Conservation (phyloP, 2,888 invertebrate genomes). For the Acrobasis consociella region DNA sequence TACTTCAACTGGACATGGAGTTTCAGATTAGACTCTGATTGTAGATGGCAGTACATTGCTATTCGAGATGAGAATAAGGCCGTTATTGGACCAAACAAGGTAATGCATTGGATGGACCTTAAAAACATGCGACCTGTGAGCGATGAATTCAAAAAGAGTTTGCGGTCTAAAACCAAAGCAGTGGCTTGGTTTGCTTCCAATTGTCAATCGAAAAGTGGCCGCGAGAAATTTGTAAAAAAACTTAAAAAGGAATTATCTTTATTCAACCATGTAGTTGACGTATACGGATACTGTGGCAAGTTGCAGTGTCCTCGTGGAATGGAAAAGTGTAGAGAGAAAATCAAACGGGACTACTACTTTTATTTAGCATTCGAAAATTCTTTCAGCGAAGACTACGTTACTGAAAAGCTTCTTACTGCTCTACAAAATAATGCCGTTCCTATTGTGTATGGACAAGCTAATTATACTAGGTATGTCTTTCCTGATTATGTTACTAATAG, state of each 20-base stretch:
- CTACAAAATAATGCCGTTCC: constrained; percentile 56
- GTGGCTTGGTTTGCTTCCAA: constrained; percentile 64
- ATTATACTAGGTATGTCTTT: constrained; percentile 61
- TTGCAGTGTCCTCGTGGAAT: constrained; percentile 39
- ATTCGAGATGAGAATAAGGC: constrained; percentile 42
- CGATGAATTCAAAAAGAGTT: constrained; percentile 40
- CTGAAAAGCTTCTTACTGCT: constrained; percentile 58
- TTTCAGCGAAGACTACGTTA: constrained; percentile 59
- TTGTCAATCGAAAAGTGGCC: constrained; percentile 42
- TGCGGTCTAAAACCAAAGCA: constrained; percentile 47
- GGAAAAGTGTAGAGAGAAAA: constrained; percentile 42
- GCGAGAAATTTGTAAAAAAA: constrained; percentile 40
- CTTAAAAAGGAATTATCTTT: constrained; percentile 40
- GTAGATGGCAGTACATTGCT: constrained; percentile 47
- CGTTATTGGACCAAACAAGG: constrained; percentile 46
- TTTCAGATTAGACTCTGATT: constrained; percentile 52
- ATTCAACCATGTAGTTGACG: constrained; percentile 45
- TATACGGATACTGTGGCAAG: constrained; percentile 56
- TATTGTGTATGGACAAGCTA: constrained; percentile 62
- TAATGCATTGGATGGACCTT: constrained; percentile 48
- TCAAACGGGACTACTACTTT: constrained; percentile 54
- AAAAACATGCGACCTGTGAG: constrained; percentile 46
- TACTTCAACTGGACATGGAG: constrained; percentile 63
- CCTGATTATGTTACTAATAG: too few relatives aligned
- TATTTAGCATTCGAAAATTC: constrained; percentile 65